Base-by-base conservation (phyloP, 2,888 invertebrate species). In the Atethmia centrago region DNA sequence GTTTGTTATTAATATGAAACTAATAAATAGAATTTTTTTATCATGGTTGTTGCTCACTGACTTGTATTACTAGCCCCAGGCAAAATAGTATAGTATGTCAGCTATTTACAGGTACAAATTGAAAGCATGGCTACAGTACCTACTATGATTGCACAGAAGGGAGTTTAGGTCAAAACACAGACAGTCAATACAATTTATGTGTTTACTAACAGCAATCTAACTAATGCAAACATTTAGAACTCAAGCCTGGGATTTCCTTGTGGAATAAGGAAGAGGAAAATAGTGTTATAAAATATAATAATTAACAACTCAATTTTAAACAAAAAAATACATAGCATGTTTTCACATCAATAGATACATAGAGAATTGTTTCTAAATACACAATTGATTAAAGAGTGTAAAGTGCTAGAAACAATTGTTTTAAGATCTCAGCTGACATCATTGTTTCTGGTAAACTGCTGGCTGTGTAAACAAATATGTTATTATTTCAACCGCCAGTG, bases 381-480 rank as follows among this genome's bases (percentile, higher is more conserved):
- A 25, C 9, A 65, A 49, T 36, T 16, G 1, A 31, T 16, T 59
- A 36, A 21, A 59, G 47, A 67, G 56, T 56, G 14, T 8, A 28
- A 42, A 36, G 19, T 63, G n/a, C 12, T 25, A 36, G 28, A 63
- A 31, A 14, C 45, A 28, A 56, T 64, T 19, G 51, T 19, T 55
- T 47, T 47, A n/a, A 53, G 51, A 65, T 71, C 53, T 64, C 49
- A 7, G 49, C 58, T 73, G 73, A 62, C 47, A 61, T 77, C 65
- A 80, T 77, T 79, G 63, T 73, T 77, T 73, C 58, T 71, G 55
- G 28, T 42, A 21, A 59, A 68, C 47, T 42, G 49, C 16, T 59
- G 73, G 40, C 53, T 65, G 36, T 75, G 63, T 82, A 84, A 70
- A 82, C 77, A 82, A 77, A 71, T 59, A 63, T 75, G 67, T 75